Evolutionary conservation across 1,140 invertebrate species (phyloP), one percentile per base, ranked within the genome.

Genomic region (Drosophila baimaii): DNA sequence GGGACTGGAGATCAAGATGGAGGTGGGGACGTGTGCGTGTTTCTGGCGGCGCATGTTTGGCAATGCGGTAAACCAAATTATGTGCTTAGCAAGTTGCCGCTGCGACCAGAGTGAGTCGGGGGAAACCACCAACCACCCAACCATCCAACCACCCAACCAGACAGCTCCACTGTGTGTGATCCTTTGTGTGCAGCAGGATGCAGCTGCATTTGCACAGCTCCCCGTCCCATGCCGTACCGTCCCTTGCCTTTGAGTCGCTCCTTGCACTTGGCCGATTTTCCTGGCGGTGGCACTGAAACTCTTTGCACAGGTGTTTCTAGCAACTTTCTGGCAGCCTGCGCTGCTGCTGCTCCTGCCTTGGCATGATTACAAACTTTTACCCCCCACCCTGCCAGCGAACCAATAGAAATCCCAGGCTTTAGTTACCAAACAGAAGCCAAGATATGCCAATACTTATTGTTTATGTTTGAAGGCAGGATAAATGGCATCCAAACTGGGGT

Each of bases 1-100:
- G 12, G 52, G 12, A 5, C n/a, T 17, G 54, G 23, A 12, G 23
- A 39, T 35, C 21, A 29, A 15, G 12, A 17, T 19, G n/a, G 31
- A 8, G 55, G 25, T 31, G 49, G 56, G 37, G 37, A 35, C 35
- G 57, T 54, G 55, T 80, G 77, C 77, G 77, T 80, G 71, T 64
- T 76, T 69, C 79, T 81, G 37, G 65, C 61, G 79, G 73, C 66
- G 59, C 68, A 66, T 81, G 77, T 79, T 79, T 79, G 77, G 68
- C 76, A 79, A 79, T 79, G 79, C 61, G 79, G 79, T 81, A 81
- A 81, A 81, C 79, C 79, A 81, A 81, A 81, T 81, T 81, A 81
- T 81, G 79, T 81, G 79, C 79, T 81, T 77, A 81, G 73, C 52
- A 81, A 81, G 77, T 81, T 81, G 71, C 63, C 46, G 35, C 73